A percentile compares a stretch with the other conserved stretches of the same genome.
Evolutionary conservation across 2,113 vertebrate species (phyloP).

Genomic region (Cariama cristata): DNA sequence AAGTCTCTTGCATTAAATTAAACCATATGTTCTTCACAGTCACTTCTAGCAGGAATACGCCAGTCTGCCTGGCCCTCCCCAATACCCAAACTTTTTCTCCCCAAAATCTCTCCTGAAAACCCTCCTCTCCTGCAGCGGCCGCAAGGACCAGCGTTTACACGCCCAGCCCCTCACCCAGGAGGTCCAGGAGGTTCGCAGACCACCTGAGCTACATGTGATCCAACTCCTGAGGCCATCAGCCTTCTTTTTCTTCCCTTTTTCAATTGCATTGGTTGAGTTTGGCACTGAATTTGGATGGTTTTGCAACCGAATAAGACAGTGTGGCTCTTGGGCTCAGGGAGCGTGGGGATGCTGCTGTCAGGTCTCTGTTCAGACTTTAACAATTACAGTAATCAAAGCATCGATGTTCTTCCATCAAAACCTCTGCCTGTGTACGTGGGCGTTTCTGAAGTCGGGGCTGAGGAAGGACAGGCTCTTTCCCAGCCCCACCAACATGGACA

Average conservation of each 20-base stretch:
- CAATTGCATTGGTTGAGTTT: rapidly evolving
- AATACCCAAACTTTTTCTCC: rapidly evolving
- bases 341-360: rapidly evolving
- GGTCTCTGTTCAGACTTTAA: not conserved
- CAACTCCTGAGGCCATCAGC: not conserved
- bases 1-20: conserved; percentile 59
- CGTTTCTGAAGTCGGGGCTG: rapidly evolving
- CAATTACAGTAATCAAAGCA: rapidly evolving
- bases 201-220: not conserved
- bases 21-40: conserved; percentile 42
- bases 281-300: not conserved
- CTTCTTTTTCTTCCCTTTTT: not conserved
- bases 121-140: not conserved
- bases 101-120: not conserved
- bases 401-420: rapidly evolving
- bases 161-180: not conserved
- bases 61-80: not conserved
- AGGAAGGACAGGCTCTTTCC: not conserved
- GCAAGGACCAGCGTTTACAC: rapidly evolving
- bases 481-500: rapidly evolving
- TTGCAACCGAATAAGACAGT: rapidly evolving
- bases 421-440: rapidly evolving
- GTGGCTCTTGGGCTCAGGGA: rapidly evolving
- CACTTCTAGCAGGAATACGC: not conserved
- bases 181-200: not conserved